phyloP scores from a whole-genome alignment of 2,113 vertebrate species.

The Erythrocebus patas region DNA sequence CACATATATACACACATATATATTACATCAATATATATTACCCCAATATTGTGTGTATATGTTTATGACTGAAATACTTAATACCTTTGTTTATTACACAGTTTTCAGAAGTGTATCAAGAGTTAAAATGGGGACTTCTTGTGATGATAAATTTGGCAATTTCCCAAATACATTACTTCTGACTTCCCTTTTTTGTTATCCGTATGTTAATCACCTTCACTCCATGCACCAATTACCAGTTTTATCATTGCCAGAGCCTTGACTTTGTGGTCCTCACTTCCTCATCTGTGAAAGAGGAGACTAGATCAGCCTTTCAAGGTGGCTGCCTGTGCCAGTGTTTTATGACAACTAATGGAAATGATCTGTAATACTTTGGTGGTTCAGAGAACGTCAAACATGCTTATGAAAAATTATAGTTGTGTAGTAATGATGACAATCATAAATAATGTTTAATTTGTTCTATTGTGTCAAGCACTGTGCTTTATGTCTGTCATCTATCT shows the following conservation, averaged over 20 bases:
- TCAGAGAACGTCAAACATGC: not conserved
- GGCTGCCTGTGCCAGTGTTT: not conserved
- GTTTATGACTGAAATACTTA: not conserved
- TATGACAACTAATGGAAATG: not conserved
- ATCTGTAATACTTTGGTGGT: not conserved
- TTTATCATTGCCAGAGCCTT: not conserved
- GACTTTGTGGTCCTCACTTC: not conserved
- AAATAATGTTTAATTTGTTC: not conserved
- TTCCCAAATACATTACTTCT: not conserved
- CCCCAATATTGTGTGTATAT: not conserved
- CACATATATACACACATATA: too few species aligned
- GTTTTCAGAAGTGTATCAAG: conserved; percentile 5
- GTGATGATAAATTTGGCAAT: not conserved
- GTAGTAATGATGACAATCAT: not conserved
- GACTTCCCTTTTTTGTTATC: not conserved
- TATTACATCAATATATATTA: not conserved
- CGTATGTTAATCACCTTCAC: not conserved
- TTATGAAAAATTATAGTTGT: not conserved
- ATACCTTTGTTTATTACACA: not conserved
- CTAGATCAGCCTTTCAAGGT: not conserved
- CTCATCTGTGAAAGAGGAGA: not conserved
- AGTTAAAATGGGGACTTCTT: conserved; percentile 18
- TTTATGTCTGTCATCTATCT: not conserved
- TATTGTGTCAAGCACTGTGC: not conserved
- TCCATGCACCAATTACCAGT: not conserved